A percentile compares a stretch with the other conserved stretches of the same genome.
Conservation (phyloP, 2,888 invertebrate species). For the Parochlus steinenii region DNA sequence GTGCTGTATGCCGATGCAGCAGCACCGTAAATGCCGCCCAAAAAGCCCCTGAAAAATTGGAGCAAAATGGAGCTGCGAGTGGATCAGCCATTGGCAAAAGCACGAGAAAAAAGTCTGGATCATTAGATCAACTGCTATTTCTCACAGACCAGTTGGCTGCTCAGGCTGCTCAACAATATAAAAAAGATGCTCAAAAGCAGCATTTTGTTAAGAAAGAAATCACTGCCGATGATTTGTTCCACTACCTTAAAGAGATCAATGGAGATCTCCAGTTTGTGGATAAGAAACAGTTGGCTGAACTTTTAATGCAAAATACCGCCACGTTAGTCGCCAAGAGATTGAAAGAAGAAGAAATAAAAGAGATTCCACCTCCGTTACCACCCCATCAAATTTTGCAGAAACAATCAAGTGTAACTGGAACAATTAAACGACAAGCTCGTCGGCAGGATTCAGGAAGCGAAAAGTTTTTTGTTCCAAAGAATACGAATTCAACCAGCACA, state of each 20-base stretch:
- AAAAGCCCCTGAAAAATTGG: too few relatives aligned
- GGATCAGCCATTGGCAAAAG: conserved; percentile 20
- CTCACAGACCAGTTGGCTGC: conserved; percentile 11
- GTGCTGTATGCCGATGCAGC: conserved; percentile 11
- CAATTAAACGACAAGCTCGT: conserved; percentile 9
- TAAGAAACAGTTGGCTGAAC: conserved; percentile 12
- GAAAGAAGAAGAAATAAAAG: too few relatives aligned
- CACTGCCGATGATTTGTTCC: conserved; percentile 12
- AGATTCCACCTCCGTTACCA: conserved; percentile 3
- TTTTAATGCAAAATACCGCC: conserved; percentile 20
- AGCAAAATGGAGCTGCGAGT: conserved; percentile 9
- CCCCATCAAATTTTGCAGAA: background rate
- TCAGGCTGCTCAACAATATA: conserved; percentile 6
- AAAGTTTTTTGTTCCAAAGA: too few relatives aligned
- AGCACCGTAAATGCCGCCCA: conserved; percentile 11
- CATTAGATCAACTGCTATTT: conserved; percentile 23
- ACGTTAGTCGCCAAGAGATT: conserved; percentile 8
- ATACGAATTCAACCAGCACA: conserved; percentile 10
- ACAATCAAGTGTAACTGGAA: conserved; percentile 8
- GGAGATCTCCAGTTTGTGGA: conserved; percentile 11
- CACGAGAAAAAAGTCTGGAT: conserved; percentile 22
- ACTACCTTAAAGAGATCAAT: conserved; percentile 12
- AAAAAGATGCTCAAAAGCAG: conserved; percentile 10
- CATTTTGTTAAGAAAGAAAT: conserved; percentile 10
- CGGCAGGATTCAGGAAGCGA: conserved; percentile 18